These are phyloP conservation scores for Tichodroma muraria DNA, from an alignment of 2,113 vertebrate genomes.

Conservation along the genomic window DNA sequence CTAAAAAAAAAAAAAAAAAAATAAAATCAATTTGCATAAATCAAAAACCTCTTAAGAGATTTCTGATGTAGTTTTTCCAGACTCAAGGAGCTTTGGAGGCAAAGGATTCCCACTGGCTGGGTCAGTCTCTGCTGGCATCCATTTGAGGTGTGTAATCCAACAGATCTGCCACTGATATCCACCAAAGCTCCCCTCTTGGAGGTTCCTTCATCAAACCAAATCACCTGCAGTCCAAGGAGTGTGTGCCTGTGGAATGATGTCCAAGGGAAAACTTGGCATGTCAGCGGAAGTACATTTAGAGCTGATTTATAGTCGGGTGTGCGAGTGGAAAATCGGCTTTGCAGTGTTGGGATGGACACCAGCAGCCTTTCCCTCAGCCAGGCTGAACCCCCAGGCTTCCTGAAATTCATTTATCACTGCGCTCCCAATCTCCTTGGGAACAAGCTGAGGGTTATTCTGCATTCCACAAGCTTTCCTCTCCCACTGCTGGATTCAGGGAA, in stretches of 20 bases:
- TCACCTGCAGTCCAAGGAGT: background rate
- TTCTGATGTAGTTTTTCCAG: background rate
- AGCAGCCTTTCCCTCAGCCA: background rate
- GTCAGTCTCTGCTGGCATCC: background rate
- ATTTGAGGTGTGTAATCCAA: background rate
- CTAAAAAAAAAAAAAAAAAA: background rate
- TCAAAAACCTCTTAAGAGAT: conserved; percentile 21
- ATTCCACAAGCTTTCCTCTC: background rate
- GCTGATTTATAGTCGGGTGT: background rate
- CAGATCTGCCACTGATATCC: background rate
- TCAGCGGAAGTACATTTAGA: background rate
- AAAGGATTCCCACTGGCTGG: background rate
- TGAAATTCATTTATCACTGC: background rate
- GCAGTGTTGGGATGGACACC: background rate
- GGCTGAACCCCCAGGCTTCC: background rate
- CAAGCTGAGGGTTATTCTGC: background rate
- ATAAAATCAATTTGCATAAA: background rate
- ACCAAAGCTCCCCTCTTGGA: background rate
- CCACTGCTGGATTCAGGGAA: background rate
- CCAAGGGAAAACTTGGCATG: background rate
- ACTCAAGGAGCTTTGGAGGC: background rate
- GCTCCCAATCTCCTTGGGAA: background rate
- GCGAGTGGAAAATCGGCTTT: background rate
- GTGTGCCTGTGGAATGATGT: background rate
- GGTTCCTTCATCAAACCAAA: background rate